Percentiles rank a stretch among this genome's conserved stretches.
Evolutionary conservation across 2,888 invertebrate species (phyloP).

Genomic region (Pachliopta kotzebuea): DNA sequence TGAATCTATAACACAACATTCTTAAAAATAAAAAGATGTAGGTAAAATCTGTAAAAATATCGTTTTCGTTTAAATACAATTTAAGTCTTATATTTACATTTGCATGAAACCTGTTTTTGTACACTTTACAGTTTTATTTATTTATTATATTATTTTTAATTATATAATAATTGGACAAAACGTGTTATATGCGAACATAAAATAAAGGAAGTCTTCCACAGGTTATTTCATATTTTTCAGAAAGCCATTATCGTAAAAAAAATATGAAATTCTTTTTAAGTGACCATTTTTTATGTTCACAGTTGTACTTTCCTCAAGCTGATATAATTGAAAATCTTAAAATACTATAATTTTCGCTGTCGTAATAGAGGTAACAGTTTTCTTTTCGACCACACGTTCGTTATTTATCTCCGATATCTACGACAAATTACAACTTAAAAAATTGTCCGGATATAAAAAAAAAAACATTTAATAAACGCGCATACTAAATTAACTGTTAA

Average conservation of each 20-base stretch:
- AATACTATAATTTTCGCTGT: neutral
- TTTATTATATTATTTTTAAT: no score
- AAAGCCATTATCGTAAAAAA: no score
- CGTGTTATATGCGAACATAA: no score
- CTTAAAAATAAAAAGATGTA: constrained; percentile 29
- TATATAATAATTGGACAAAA: no score
- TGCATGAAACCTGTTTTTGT: neutral
- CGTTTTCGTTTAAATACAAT: neutral
- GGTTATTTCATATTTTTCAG: no score
- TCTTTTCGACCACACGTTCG: constrained; percentile 6
- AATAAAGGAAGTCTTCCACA: no score
- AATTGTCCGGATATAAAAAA: constrained; percentile 17
- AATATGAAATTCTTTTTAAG: no score
- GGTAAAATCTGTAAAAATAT: neutral
- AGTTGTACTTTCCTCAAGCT: no score
- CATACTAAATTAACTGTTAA: constrained; percentile 32
- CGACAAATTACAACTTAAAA: constrained; percentile 25
- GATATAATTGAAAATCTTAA: neutral
- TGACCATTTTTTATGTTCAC: no score
- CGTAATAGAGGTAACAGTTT: neutral
- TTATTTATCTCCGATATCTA: constrained; percentile 21
- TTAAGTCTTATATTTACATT: no score
- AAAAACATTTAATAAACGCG: constrained; percentile 26
- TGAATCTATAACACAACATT: constrained; percentile 35
- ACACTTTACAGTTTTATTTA: no score